These are phyloP conservation scores for Nicator chloris DNA, from an alignment of 2,113 vertebrate genomes.

Conservation along the genomic window DNA sequence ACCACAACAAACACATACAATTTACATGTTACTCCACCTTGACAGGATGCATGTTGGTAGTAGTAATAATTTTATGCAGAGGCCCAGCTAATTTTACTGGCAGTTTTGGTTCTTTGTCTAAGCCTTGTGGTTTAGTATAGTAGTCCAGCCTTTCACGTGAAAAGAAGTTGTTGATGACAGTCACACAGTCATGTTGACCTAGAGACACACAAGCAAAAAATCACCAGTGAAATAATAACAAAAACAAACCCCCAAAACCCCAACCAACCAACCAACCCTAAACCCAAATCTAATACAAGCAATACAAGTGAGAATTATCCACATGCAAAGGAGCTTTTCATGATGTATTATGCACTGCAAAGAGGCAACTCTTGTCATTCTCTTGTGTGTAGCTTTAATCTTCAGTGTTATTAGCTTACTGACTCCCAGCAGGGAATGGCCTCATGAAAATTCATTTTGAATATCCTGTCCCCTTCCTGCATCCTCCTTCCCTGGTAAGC, in stretches of 20 bases:
- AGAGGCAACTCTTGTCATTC: background rate
- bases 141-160: conserved; percentile 92
- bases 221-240: background rate
- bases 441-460: background rate
- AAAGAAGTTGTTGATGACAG: conserved; percentile 98
- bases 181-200: conserved; percentile 98
- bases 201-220: background rate
- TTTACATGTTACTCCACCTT: conserved; percentile 78
- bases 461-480: background rate
- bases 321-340: background rate
- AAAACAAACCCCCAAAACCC: background rate
- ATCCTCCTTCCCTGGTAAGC: background rate
- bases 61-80: conserved; percentile 95
- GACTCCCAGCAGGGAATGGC: background rate
- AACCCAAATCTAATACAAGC: background rate
- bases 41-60: conserved; percentile 93
- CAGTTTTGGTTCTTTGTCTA: conserved; percentile 94
- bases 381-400: background rate
- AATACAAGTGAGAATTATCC: background rate
- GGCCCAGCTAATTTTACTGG: conserved; percentile 89
- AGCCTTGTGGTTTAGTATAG: conserved; percentile 91
- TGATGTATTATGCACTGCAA: background rate
- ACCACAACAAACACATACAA: background rate
- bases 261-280: background rate
- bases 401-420: background rate